A percentile compares a stretch with the other conserved stretches of the same genome.
Conservation (phyloP, 2,888 invertebrate species). For the Meiosimyza decipiens region DNA sequence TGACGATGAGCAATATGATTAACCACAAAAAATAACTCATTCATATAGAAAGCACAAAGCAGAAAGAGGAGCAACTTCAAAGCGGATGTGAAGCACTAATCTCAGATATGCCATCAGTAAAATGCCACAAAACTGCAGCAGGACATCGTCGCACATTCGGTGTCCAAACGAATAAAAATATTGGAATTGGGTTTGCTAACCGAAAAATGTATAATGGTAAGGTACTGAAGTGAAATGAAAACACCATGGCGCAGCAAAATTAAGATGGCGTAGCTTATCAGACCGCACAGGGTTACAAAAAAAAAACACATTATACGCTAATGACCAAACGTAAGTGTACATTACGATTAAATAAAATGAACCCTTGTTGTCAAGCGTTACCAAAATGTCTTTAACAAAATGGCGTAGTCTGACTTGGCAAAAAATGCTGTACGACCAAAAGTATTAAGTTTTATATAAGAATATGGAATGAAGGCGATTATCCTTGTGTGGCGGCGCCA, state of each 20-base stretch:
- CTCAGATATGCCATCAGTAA: constrained; percentile 39
- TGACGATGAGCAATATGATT: constrained; percentile 9
- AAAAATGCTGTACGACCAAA: too few relatives aligned
- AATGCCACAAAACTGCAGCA: constrained; percentile 23
- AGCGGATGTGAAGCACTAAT: constrained; percentile 39
- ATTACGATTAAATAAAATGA: too few relatives aligned
- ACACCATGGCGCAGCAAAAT: constrained; percentile 7
- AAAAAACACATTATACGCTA: background rate
- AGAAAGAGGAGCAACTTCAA: constrained; percentile 18
- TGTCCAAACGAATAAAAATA: constrained; percentile 1
- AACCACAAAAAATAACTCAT: constrained; percentile 58
- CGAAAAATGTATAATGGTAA: background rate
- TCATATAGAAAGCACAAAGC: constrained; percentile 54
- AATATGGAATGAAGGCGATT: too few relatives aligned
- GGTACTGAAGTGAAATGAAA: background rate
- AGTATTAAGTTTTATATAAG: too few relatives aligned
- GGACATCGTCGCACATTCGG: constrained; percentile 14
- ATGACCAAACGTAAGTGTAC: too few relatives aligned
- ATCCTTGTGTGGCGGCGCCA: too few relatives aligned
- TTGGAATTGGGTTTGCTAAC: too few relatives aligned
- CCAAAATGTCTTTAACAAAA: too few relatives aligned
- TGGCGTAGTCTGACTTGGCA: too few relatives aligned
- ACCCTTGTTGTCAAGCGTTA: too few relatives aligned
- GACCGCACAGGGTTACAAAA: constrained; percentile 17
- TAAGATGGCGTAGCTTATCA: constrained; percentile 5